Percentiles rank a stretch among this genome's conserved stretches.
Evolutionary conservation across 2,113 vertebrate species (phyloP).

Genomic region (Gymnarchus niloticus): DNA sequence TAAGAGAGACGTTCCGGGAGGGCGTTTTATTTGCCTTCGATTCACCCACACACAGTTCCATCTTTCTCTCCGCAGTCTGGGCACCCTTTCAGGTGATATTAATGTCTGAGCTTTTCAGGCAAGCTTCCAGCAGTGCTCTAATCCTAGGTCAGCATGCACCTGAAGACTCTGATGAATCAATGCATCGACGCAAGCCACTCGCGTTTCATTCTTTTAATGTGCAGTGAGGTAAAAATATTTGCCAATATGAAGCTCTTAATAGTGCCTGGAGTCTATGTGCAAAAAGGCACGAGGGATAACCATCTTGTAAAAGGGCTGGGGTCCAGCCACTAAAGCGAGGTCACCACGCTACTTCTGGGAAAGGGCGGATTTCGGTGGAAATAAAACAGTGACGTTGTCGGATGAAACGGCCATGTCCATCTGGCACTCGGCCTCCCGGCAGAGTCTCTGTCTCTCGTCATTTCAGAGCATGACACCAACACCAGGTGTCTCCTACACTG

Average conservation of each 20-base stretch:
- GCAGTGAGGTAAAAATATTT: not conserved
- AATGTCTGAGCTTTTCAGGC: conserved; percentile 29
- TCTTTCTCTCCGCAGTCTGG: conserved; percentile 26
- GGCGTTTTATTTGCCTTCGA: conserved; percentile 25
- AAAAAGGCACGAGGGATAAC: conserved; percentile 20
- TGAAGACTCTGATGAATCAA: not conserved
- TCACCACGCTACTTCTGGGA: not conserved
- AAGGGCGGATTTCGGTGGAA: not conserved
- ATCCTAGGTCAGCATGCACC: conserved; percentile 9
- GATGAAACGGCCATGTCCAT: not conserved
- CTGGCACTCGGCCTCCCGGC: not conserved
- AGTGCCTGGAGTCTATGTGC: conserved; percentile 21
- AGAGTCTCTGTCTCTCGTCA: not conserved
- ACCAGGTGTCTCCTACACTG: not conserved
- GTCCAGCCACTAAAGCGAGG: not conserved
- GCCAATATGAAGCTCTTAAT: conserved; percentile 24
- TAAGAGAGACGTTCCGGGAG: conserved; percentile 22
- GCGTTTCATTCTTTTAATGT: conserved; percentile 33
- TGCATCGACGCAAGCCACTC: not conserved
- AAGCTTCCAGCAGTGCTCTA: conserved; percentile 18
- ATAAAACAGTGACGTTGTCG: not conserved
- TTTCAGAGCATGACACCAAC: not conserved
- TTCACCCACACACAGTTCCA: conserved; percentile 13
- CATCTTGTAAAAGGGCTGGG: not conserved
- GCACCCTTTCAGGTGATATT: conserved; percentile 32